Base-by-base conservation (phyloP, 2,888 invertebrate genomes). In the Trachelus iudaicus region DNA sequence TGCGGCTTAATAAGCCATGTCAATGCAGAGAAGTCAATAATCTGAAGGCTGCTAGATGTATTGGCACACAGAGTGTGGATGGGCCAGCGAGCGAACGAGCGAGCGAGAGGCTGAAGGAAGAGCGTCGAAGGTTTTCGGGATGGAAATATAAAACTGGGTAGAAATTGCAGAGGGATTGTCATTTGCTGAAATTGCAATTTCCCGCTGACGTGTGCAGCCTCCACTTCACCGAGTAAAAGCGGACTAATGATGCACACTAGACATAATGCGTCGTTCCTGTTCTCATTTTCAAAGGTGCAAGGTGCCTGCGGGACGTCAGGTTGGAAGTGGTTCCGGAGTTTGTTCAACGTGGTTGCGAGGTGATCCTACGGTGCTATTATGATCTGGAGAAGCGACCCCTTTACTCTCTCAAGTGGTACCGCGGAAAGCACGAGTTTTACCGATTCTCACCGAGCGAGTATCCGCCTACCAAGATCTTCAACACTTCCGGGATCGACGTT, bases 331-430 rank as follows among this genome's bases (percentile, higher is more conserved):
- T 94, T 83, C 97, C 97, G 15, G 92, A 94, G 75, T 93, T 94
- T 4, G 96, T 96, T 76, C 93, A 95, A 89, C 93, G 94, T 77
- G 95, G 95, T 11, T 94, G 94, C 75, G 94, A 94, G 84, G 96
- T 95, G 2, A 94, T 94, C 11, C 92, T 97, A 73, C 93, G 94
- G 77, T 97, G 97, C 91, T 93, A 94, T 83, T 95, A 97, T 87
- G 96, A 97, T 89, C 94, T 97, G 92, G 95, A 96, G 87, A 95
- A 94, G 0, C 95, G 94, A 6, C 95, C 94, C 1, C 93, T 97
- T 75, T 97, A 97, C 92, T 94, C 96, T 4, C 96, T 97, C 81
- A 97, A 97, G 93, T 97, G 97, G 96, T 97, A 97, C 92, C 93
- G 97, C 78, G 97, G 97, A 9, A 94, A 93, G 88, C 94, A 95